A percentile compares a stretch with the other conserved stretches of the same genome.
Conservation (phyloP, 1,140 invertebrate species). For the Hylaeus anthracinus region DNA sequence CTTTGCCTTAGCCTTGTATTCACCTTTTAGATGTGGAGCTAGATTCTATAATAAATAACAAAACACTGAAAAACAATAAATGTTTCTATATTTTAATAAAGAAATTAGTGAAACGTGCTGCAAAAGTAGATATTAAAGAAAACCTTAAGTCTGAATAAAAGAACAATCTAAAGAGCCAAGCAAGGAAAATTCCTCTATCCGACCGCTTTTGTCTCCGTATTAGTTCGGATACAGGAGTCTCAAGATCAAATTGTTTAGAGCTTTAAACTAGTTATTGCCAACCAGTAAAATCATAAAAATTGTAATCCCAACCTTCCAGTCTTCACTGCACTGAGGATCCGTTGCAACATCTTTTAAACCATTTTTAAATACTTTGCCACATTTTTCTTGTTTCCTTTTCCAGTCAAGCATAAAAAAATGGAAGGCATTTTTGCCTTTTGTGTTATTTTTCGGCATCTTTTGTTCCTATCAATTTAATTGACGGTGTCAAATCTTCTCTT, state of each 20-base stretch:
- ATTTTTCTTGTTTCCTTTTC: conserved; percentile 71
- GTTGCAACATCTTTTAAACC: conserved; percentile 72
- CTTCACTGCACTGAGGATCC: conserved; percentile 65
- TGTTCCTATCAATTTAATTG: not conserved
- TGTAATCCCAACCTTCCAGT: conserved; percentile 62
- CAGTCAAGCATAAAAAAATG: conserved; percentile 79
- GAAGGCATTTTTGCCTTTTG: conserved; percentile 73
- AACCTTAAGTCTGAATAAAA: too few relatives aligned
- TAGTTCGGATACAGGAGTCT: too few relatives aligned
- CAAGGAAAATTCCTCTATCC: too few relatives aligned
- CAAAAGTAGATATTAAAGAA: too few relatives aligned
- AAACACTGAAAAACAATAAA: not conserved
- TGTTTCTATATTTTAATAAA: not conserved
- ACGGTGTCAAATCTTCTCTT: too few relatives aligned
- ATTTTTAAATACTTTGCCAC: conserved; percentile 71
- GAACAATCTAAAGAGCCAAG: too few relatives aligned
- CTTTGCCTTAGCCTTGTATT: conserved; percentile 56
- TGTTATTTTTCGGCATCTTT: conserved; percentile 77
- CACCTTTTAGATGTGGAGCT: conserved; percentile 43
- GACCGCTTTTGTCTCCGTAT: too few relatives aligned
- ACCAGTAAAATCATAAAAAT: not conserved
- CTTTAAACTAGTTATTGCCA: too few relatives aligned
- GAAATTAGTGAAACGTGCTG: not conserved
- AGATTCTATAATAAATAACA: conserved; percentile 49
- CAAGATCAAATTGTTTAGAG: not conserved